These are phyloP conservation scores for Hydractinia echinata DNA, from an alignment of 30 jellyfish, hydroid and myxozoan genomes.

Conservation along the genomic window DNA sequence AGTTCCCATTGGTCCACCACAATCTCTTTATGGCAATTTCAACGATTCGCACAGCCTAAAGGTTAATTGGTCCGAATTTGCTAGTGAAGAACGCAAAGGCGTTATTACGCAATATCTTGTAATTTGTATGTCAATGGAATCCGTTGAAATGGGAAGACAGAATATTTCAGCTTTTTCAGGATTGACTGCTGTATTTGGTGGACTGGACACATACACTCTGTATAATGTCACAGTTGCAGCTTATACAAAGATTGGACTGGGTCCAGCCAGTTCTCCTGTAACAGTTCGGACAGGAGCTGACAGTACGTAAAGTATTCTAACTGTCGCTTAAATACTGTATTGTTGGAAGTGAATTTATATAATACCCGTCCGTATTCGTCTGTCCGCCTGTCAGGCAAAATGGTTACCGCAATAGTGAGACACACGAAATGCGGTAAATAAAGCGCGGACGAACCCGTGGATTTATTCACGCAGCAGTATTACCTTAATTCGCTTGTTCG, in stretches of 20 bases:
- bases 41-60: neutral
- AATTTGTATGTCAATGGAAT: neutral
- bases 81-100: neutral
- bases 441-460: too few relatives aligned
- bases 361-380: too few relatives aligned
- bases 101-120: neutral
- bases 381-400: too few relatives aligned
- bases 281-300: constrained; percentile 1
- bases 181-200: neutral
- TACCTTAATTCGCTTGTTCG: too few relatives aligned
- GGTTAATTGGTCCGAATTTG: neutral
- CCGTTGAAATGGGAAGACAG: neutral
- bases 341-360: too few relatives aligned
- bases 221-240: neutral
- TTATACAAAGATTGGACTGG: neutral
- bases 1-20: constrained; percentile 3
- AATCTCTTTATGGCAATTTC: neutral
- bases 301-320: neutral
- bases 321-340: too few relatives aligned
- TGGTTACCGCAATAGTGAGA: too few relatives aligned
- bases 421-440: too few relatives aligned
- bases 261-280: neutral
- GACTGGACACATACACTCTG: constrained; percentile 6
- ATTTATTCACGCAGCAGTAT: too few relatives aligned
- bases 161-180: neutral